Evolutionary conservation across 2,797 vertebrate genomes (phyloP).

Genomic region (Pogonophryne albipinna): DNA sequence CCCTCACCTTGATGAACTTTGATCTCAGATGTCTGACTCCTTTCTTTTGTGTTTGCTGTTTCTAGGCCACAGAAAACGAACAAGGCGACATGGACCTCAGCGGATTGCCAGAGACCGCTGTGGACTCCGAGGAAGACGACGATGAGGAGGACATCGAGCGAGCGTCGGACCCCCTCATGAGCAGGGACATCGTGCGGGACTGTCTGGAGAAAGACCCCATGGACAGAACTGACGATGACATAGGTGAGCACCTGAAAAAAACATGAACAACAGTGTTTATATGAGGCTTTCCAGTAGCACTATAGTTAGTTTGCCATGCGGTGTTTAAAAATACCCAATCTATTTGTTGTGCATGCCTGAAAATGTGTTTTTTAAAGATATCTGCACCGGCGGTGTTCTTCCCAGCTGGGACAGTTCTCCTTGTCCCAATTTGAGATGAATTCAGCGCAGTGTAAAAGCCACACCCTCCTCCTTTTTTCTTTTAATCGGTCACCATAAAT

Average conservation of each 20-base stretch:
- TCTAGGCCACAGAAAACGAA: slow-evolving; percentile 97
- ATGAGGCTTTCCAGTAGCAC: not conserved
- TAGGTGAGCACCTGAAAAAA: slow-evolving; percentile 86
- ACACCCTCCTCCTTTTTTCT: slow-evolving; percentile 36
- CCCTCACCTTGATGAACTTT: not conserved
- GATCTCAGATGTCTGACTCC: not conserved
- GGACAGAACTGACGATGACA: slow-evolving; percentile 98
- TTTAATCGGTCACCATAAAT: slow-evolving; percentile 49
- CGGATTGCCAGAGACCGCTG: slow-evolving; percentile 97
- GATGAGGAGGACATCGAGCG: slow-evolving; percentile 99
- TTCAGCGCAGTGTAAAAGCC: slow-evolving; percentile 13
- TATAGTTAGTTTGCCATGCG: not conserved
- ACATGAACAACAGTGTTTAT: not conserved
- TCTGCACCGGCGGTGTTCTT: not conserved
- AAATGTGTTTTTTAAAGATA: slow-evolving; percentile 1
- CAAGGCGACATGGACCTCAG: slow-evolving; percentile 99
- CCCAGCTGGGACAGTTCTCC: not conserved
- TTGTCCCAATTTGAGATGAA: slow-evolving; percentile 24
- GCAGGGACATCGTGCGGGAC: slow-evolving; percentile 97
- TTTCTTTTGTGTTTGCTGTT: not conserved
- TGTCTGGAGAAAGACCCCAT: slow-evolving; percentile 99
- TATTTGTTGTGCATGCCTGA: slow-evolving; percentile 2
- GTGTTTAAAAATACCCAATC: not conserved
- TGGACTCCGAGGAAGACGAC: slow-evolving; percentile 98
- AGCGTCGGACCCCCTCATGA: slow-evolving; percentile 97